These are phyloP conservation scores for Chromis chromis DNA, from an alignment of 2,797 vertebrate genomes.

Conservation along the genomic window DNA sequence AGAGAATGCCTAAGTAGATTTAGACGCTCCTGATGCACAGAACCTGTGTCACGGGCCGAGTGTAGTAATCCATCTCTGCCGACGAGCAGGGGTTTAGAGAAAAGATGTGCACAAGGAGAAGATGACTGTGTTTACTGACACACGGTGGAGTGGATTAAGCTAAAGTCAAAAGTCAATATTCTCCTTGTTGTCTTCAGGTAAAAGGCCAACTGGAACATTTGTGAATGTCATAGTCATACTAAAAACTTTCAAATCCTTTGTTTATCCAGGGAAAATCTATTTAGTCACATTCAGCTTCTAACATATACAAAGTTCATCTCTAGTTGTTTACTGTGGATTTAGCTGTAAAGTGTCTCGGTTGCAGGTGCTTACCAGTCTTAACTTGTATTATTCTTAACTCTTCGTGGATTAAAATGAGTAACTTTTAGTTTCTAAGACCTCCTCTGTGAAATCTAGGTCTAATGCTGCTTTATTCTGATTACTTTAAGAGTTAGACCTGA, in stretches of 20 bases:
- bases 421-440: neutral
- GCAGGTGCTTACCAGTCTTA: too few species aligned
- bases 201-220: neutral
- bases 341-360: neutral
- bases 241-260: neutral
- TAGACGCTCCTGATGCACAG: conserved; percentile 42
- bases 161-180: conserved; percentile 36
- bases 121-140: conserved; percentile 35
- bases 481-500: neutral
- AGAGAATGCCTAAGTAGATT: conserved; percentile 52
- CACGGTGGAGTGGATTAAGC: conserved; percentile 38
- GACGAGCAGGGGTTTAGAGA: conserved; percentile 27
- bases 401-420: neutral
- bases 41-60: conserved; percentile 28
- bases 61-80: conserved; percentile 52
- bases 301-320: neutral
- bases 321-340: neutral
- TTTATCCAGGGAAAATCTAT: neutral
- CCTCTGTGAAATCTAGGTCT: neutral
- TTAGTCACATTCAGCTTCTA: neutral
- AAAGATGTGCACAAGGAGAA: conserved; percentile 20
- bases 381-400: neutral
- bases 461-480: neutral
- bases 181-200: conserved; percentile 20
- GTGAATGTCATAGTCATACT: neutral